Evolutionary conservation across 53 echinoderm and acorn worm genomes (phyloP).

Genomic region (Arbacia lixula): DNA sequence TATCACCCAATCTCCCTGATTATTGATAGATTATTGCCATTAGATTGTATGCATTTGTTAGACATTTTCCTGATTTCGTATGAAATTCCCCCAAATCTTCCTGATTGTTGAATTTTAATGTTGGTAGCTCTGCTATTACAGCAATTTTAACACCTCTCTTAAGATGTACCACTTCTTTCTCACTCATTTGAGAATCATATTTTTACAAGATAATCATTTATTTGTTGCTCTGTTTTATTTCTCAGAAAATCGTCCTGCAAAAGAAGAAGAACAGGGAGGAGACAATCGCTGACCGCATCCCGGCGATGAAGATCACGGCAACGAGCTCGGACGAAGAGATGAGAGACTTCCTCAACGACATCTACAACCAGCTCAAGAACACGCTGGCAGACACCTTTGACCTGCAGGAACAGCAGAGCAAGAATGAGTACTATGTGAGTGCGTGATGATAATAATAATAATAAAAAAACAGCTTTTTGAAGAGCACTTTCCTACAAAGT

Average conservation of each 20-base stretch:
- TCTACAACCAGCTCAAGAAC: conserved; percentile 46
- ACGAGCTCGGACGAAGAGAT: conserved; percentile 28
- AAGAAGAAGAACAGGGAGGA: conserved; percentile 47
- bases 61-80: no score
- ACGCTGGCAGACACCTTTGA: conserved; percentile 44
- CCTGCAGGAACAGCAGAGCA: conserved; percentile 31
- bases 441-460: not conserved
- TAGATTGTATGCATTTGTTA: no score
- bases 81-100: no score
- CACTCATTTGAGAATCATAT: no score
- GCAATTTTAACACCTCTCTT: no score
- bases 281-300: conserved; percentile 46
- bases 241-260: conserved; percentile 29
- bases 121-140: no score
- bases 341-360: conserved; percentile 42
- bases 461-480: no score
- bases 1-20: no score
- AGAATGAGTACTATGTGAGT: conserved; percentile 57
- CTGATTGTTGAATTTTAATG: no score
- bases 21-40: no score
- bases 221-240: not conserved
- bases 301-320: conserved; percentile 8
- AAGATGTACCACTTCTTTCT: no score
- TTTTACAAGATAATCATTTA: not conserved
- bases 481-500: no score